These are phyloP conservation scores for Cacatua alba DNA, from an alignment of 2,113 vertebrate species.

Conservation along the genomic window DNA sequence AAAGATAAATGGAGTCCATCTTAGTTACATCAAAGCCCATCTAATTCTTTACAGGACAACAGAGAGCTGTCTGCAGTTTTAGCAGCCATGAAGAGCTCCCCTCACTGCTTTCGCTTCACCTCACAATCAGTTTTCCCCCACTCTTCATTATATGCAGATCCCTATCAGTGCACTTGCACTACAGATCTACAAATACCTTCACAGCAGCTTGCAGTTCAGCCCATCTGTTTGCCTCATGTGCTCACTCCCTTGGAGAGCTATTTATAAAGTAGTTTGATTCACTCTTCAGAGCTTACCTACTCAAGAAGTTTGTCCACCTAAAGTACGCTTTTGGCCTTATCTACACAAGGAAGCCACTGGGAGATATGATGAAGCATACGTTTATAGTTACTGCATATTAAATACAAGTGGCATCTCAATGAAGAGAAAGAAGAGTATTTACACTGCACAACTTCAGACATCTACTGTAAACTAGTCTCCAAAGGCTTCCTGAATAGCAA, in stretches of 20 bases:
- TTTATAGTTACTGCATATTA: neutral
- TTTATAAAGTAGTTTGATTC: neutral
- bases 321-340: neutral
- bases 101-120: neutral
- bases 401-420: neutral
- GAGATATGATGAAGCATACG: rapidly evolving
- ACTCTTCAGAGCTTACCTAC: neutral
- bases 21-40: neutral
- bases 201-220: neutral
- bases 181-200: neutral
- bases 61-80: neutral
- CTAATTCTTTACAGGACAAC: neutral
- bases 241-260: neutral
- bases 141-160: neutral
- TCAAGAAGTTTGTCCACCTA: neutral
- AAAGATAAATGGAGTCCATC: neutral
- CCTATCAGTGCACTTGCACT: neutral
- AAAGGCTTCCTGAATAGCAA: neutral
- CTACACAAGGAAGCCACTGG: neutral
- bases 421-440: neutral
- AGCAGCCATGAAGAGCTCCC: neutral
- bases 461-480: neutral
- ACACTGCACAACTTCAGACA: neutral
- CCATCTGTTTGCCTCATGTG: neutral
- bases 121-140: neutral